Conservation (phyloP, 2,113 vertebrate species). For the Myanophis thanlyinensis region DNA sequence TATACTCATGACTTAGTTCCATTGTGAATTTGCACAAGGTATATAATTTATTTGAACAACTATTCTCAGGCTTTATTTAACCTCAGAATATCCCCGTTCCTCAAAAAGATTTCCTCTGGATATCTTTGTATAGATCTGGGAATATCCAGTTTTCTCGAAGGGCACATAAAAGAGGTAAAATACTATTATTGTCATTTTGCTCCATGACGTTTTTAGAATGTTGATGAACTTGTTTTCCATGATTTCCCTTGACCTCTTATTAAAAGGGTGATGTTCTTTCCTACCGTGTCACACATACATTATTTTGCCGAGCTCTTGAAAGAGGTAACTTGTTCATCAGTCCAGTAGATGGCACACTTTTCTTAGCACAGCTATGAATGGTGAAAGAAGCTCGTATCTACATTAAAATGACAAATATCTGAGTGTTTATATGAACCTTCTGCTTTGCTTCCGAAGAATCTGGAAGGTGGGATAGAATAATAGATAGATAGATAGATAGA, state of each 20-base stretch:
- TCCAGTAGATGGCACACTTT: slow-evolving; percentile 68
- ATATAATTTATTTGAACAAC: background rate
- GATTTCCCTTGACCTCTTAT: background rate
- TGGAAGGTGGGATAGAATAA: background rate
- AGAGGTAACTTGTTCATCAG: background rate
- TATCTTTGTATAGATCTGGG: background rate
- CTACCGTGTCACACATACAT: background rate
- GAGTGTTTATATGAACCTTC: background rate
- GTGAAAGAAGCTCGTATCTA: background rate
- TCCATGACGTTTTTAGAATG: background rate
- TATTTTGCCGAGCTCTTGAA: fast-evolving
- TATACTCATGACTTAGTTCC: background rate
- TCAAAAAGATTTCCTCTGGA: background rate
- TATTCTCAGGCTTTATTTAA: background rate
- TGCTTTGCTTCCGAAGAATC: background rate
- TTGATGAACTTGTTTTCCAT: background rate
- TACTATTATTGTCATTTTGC: background rate
- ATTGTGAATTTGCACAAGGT: background rate
- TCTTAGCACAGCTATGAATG: slow-evolving; percentile 15
- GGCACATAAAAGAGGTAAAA: background rate
- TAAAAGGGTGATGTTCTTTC: background rate
- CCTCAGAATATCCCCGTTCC: background rate
- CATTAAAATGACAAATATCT: background rate
- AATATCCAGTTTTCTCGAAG: background rate
- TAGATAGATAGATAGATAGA: background rate